Evolutionary conservation across 2,113 vertebrate genomes (phyloP), one percentile per base, ranked within the genome.

Genomic region (Hepsetus odoe): DNA sequence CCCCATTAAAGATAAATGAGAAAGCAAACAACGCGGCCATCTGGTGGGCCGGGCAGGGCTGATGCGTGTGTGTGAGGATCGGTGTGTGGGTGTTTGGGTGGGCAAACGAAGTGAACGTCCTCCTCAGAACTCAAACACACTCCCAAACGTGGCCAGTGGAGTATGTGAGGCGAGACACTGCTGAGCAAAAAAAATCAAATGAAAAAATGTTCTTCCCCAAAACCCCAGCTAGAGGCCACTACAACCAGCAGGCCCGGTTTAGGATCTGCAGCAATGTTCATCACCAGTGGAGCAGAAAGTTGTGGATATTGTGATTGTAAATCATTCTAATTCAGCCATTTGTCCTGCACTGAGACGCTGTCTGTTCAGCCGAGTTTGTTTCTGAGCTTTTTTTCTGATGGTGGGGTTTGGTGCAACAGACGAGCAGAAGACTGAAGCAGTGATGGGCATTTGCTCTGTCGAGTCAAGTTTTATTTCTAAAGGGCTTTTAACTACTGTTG

Each of bases 21-120:
- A 73, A 49, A 38, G 83, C 77, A 84, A 84, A 84, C 82, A 84
- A 80, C 74, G 49, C 10, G 62, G 64, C 82, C 82, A 83, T 83
- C 82, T 83, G 82, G 56, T 40, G 24, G 56, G 69, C 51, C 24
- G 51, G 56, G 69, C 51, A 22, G 51, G 51, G 51, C 51, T 55
- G 22, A 55, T 55, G 51, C 69, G 44, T 38, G 69, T 59, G 14
- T 30, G 68, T 74, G 55, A 61, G 38, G 26, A 28, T 64, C 28
- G 30, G 40, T 64, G 28, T 64, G 71, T 61, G 33, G 24, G n/a
- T 30, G 26, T 51, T 26, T n/a, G 79, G 82, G 81, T 55, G 79
- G 71, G 84, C 65, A 65, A 89, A 87, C 30, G 79, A 81, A 40
- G 78, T 83, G 88, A 90, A 89, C 84, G n/a, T n/a, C n/a, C n/a